Base-by-base conservation (phyloP, 2,797 vertebrate genomes). In the Cygnus olor region DNA sequence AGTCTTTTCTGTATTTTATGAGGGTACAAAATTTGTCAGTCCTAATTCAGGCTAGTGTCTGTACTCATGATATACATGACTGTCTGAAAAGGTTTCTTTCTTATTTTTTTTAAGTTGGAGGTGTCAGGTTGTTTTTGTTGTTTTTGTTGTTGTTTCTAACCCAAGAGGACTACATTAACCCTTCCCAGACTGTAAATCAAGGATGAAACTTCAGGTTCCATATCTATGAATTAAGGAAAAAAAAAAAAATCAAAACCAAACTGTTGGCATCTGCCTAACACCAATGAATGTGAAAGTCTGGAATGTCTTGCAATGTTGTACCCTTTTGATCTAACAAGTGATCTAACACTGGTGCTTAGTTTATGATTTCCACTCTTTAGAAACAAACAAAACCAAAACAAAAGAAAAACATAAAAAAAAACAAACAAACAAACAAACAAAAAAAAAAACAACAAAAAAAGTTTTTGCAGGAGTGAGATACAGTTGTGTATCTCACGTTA, bases 141-240 rank as follows among this genome's bases (percentile, higher is more conserved):
- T 53, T 53, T 28, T 28, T 28, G 51, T 51, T 51, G 49, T 53
- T 15, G 27, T 64, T 40, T 21, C 20, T 64, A 68, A 68, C n/a
- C 40, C n/a, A 22, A 7, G 45, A 38, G 63, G 40, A 53, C 58
- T 38, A 21, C 60, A 6, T 36, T 81, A 79, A 76, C 38, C 8
- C 42, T 79, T 81, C 36, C 5, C 14, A 76, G 32, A 12, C 27
- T 72, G 36, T 38, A 85, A 42, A 65, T 68, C 42, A 56, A 85
- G 72, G 16, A 27, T 58, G 5, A 10, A 81, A 44, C 54, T 66
- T 91, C 34, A 58, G 20, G 25, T 76, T 91, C 42, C 14, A 4
- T 45, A 25, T 56, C 38, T 49, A 5, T 24, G n/a, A 0, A 0
- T 70, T 63, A 32, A n/a, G 79, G 71, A 40, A 40, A 47, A 13